Conservation (phyloP, 1,140 invertebrate genomes). For the Chionoecetes opilio region DNA sequence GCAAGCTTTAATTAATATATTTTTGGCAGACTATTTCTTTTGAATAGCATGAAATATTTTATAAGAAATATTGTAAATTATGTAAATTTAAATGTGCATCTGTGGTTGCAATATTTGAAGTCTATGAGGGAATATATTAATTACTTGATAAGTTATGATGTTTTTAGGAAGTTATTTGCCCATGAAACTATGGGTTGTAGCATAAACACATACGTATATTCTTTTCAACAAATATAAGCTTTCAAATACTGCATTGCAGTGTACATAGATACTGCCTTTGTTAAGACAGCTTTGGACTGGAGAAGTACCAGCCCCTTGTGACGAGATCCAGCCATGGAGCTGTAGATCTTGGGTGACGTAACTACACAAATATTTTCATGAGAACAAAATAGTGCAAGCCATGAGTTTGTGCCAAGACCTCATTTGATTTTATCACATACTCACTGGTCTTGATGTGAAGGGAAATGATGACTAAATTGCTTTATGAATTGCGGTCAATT, state of each 20-base stretch:
- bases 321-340: neutral
- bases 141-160: conserved; percentile 10
- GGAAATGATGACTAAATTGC: neutral
- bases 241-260: conserved; percentile 55
- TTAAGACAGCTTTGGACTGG: conserved; percentile 36
- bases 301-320: neutral
- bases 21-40: conserved; percentile 43
- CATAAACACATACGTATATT: neutral
- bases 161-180: neutral
- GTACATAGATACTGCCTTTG: conserved; percentile 66
- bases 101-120: conserved; percentile 52
- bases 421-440: neutral
- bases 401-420: conserved; percentile 13
- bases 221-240: conserved; percentile 39
- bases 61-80: conserved; percentile 52
- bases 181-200: neutral
- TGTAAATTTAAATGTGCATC: conserved; percentile 32
- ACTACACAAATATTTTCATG: neutral
- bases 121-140: conserved; percentile 32
- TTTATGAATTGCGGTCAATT: neutral
- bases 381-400: neutral
- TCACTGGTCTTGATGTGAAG: neutral
- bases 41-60: neutral
- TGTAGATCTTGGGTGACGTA: neutral
- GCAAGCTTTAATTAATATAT: conserved; percentile 11